phyloP scores from a whole-genome alignment of 2,888 invertebrate species.

The Orthonevra nobilis region DNA sequence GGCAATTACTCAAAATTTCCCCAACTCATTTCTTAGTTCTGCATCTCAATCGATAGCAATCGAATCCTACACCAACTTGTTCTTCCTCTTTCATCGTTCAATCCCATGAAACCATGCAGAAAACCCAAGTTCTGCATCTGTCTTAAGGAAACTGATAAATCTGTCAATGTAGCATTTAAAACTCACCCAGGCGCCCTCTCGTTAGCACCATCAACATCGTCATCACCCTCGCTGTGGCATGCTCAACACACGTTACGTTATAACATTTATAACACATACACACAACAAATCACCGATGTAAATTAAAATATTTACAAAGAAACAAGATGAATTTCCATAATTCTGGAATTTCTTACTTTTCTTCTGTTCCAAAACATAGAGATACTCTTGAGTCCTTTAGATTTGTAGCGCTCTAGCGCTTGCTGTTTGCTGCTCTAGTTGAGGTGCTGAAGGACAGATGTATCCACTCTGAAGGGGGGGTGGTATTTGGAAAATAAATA shows the following conservation, averaged over 20 bases:
- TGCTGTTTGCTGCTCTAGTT: constrained; percentile 10
- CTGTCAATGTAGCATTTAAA: constrained; percentile 67
- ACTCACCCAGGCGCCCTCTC: constrained; percentile 68
- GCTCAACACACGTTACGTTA: constrained; percentile 42
- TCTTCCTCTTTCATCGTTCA: constrained; percentile 43
- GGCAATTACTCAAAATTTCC: constrained; percentile 59
- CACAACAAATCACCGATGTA: constrained; percentile 68
- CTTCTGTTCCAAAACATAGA: constrained; percentile 14
- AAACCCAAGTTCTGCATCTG: constrained; percentile 63
- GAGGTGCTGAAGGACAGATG: constrained; percentile 67
- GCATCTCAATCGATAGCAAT: constrained; percentile 42
- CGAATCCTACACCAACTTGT: background rate
- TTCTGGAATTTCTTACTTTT: constrained; percentile 39
- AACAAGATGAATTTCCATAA: constrained; percentile 70
- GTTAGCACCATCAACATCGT: constrained; percentile 62
- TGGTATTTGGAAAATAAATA: constrained; percentile 25
- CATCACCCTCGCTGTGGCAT: background rate
- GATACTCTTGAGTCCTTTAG: no score
- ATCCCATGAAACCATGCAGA: constrained; percentile 23
- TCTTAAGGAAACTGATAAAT: constrained; percentile 67
- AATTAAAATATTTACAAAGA: constrained; percentile 69
- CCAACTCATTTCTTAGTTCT: constrained; percentile 10
- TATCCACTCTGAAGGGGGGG: constrained; percentile 49
- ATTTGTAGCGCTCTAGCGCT: background rate
- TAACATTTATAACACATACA: constrained; percentile 54